Conservation (phyloP, 2,797 vertebrate genomes). For the Bradypus variegatus region DNA sequence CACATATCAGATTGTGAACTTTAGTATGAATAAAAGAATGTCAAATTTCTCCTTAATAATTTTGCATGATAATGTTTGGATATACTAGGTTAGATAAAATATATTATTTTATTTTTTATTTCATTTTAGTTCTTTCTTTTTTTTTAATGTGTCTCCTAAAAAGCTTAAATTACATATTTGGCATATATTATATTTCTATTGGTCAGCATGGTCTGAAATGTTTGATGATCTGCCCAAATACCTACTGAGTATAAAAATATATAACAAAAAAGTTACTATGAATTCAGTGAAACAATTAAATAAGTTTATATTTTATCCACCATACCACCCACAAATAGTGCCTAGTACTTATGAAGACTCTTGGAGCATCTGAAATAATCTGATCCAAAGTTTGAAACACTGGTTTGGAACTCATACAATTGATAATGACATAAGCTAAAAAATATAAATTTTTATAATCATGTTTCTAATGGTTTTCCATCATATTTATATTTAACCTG, state of each 20-base stretch:
- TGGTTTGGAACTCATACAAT: neutral
- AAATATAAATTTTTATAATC: neutral
- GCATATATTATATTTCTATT: neutral
- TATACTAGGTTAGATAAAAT: neutral
- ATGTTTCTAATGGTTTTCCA: neutral
- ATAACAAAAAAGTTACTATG: neutral
- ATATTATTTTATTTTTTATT: neutral
- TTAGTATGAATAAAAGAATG: neutral
- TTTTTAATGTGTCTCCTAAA: neutral
- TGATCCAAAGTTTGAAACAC: neutral
- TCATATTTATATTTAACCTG: neutral
- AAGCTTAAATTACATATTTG: neutral
- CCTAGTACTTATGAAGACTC: neutral
- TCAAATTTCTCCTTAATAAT: neutral
- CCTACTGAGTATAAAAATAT: neutral
- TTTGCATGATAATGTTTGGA: conserved; percentile 7
- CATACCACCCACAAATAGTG: neutral
- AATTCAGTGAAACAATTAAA: neutral
- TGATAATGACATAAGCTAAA: neutral
- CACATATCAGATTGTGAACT: neutral
- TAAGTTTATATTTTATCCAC: neutral
- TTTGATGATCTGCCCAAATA: neutral
- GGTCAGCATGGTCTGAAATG: neutral
- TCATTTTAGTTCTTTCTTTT: neutral
- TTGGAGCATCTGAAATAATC: neutral